Base-by-base conservation (phyloP, 1,140 invertebrate genomes). In the Bombus consobrinus region DNA sequence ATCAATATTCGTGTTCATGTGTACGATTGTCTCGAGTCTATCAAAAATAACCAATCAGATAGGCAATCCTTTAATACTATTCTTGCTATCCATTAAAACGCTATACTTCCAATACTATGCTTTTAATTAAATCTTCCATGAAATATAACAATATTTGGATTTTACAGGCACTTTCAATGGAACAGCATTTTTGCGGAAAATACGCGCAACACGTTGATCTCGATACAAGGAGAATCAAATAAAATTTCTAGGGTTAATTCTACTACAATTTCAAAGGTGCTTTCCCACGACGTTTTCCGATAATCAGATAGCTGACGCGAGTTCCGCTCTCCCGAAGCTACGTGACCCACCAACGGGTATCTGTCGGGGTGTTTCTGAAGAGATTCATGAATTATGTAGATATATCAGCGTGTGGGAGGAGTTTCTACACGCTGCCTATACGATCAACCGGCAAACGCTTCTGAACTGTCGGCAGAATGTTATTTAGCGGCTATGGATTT, bases 321-420 rank as follows among this genome's bases (percentile, higher is more conserved):
- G 77, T 81, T 57, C 34, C 68, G 83, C 64, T 86, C 83, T 71
- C 62, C 59, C 57, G 80, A 87, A 87, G 86, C 85, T 86, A 89
- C 87, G 77, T 74, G 85, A 89, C 87, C 88, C 83, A 82, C 72
- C 82, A 18, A 6, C 72, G 69, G 86, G 88, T 71, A 78, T 88
- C 87, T 76, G 68, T 59, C 71, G 9, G 66, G 80, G 59, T 80
- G 85, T 73, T 89, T 80, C 79, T 71, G 74, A 90, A 88, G 83
- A 88, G 84, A 82, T 87, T 91, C 90, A 91, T 91, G 90, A 90
- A 91, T 91, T 91, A 91, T 91, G 90, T 85, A 88, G 87, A 83
- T 80, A 88, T 88, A 86, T 90, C 76, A 43, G 47, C 68, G 69
- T 75, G 87, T 89, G 72, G 78, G 76, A 89, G 78, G 77, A 72